Percentiles rank a stretch among this genome's conserved stretches.
Evolutionary conservation across 1,140 invertebrate species (phyloP).

Genomic region (Pogonomyrmex californicus): DNA sequence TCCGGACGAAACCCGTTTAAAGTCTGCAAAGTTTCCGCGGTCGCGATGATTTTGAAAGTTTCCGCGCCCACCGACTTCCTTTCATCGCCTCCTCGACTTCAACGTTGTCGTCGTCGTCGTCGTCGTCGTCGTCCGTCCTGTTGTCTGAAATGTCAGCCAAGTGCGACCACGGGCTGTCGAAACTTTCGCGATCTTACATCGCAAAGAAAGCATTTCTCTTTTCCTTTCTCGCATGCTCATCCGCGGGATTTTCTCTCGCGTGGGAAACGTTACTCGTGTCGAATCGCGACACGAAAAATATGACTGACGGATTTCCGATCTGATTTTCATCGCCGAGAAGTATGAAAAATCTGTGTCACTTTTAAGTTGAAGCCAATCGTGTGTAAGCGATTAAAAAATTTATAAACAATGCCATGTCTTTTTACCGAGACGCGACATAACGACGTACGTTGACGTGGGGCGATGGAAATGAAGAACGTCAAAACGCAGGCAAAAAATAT

Average conservation of each 20-base stretch:
- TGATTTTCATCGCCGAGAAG: not conserved
- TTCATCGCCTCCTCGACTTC: conserved; percentile 35
- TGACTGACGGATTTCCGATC: conserved; percentile 26
- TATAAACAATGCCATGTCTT: conserved; percentile 7
- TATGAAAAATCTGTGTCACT: not conserved
- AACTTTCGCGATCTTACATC: conserved; percentile 47
- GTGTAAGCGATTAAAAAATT: not conserved
- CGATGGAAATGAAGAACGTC: conserved; percentile 7
- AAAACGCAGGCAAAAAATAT: conserved; percentile 3
- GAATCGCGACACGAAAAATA: not conserved
- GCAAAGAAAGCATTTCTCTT: not conserved
- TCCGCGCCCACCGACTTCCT: conserved; percentile 8
- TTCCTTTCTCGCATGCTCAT: not conserved
- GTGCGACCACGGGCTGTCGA: conserved; percentile 30
- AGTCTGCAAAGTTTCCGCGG: conserved; percentile 51
- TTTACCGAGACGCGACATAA: not conserved
- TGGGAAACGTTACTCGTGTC: conserved; percentile 14
- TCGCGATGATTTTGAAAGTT: conserved; percentile 55
- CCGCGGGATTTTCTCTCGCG: not conserved
- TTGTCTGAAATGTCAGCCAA: conserved; percentile 12
- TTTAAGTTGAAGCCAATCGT: not conserved
- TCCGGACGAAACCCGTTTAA: conserved; percentile 54
- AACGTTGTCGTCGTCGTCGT: not conserved
- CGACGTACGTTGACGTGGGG: not conserved
- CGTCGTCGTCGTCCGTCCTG: not conserved